A percentile compares a stretch with the other conserved stretches of the same genome.
Evolutionary conservation across 2,888 invertebrate species (phyloP).

Genomic region (Eristalinus aeneus): DNA sequence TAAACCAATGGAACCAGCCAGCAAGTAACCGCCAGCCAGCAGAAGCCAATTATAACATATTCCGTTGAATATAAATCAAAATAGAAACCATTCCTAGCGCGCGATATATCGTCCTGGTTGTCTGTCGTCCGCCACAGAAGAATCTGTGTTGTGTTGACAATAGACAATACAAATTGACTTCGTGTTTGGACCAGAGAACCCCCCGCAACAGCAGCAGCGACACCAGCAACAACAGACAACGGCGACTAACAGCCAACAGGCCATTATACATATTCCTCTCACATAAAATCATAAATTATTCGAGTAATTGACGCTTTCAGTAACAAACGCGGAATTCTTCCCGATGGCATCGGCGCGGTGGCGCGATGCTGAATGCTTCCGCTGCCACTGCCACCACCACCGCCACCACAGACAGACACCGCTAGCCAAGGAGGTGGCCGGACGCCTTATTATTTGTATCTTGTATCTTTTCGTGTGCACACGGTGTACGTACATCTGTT

Average conservation of each 20-base stretch:
- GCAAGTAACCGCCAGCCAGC: not conserved
- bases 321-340: slow-evolving; percentile 73
- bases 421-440: not conserved
- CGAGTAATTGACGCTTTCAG: slow-evolving; percentile 79
- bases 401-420: slow-evolving; percentile 28
- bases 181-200: slow-evolving; percentile 67
- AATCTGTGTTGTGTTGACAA: slow-evolving; percentile 67
- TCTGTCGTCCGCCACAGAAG: slow-evolving; percentile 63
- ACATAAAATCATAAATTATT: slow-evolving; percentile 79
- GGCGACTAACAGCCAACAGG: slow-evolving; percentile 55
- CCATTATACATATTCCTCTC: slow-evolving; percentile 75
- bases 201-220: not conserved
- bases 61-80: slow-evolving; percentile 69
- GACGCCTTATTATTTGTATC: slow-evolving; percentile 47
- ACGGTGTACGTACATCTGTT: slow-evolving; percentile 63
- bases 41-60: slow-evolving; percentile 69
- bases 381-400: not conserved
- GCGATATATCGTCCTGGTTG: slow-evolving; percentile 68
- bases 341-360: slow-evolving; percentile 52
- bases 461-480: slow-evolving; percentile 63
- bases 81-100: slow-evolving; percentile 64
- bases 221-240: slow-evolving; percentile 23
- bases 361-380: not conserved
- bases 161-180: slow-evolving; percentile 71
- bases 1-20: slow-evolving; percentile 41